Conservation (phyloP, 2,113 vertebrate species). For the Hiodon tergisus region DNA sequence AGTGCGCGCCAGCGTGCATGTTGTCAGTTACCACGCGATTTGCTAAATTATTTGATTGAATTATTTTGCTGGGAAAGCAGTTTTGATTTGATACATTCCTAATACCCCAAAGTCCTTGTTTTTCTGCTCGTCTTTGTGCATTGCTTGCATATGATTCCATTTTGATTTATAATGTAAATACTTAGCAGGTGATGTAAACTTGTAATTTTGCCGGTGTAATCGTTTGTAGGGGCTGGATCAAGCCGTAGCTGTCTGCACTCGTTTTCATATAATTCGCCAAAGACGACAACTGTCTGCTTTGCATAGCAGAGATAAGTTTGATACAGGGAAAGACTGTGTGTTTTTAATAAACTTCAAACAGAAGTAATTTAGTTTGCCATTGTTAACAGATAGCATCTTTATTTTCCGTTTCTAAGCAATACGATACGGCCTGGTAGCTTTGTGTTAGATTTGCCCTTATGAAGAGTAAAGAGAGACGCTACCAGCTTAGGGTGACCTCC, state of each 20-base stretch:
- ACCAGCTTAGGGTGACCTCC: too few relatives aligned
- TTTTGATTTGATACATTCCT: conserved; percentile 27
- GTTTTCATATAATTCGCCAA: conserved; percentile 37
- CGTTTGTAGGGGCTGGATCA: conserved; percentile 33
- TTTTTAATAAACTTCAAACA: conserved; percentile 38
- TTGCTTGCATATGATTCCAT: conserved; percentile 5
- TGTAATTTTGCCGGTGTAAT: conserved; percentile 13
- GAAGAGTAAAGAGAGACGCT: not conserved
- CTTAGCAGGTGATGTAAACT: conserved; percentile 20
- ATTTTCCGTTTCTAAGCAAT: conserved; percentile 9
- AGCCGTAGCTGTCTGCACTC: conserved; percentile 25
- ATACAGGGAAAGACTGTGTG: conserved; percentile 27
- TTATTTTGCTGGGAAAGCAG: conserved; percentile 19
- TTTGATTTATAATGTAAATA: not conserved
- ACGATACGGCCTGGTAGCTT: conserved; percentile 3
- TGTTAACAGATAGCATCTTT: conserved; percentile 36
- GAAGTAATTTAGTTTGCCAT: conserved; percentile 38
- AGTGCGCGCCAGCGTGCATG: not conserved
- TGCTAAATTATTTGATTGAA: conserved; percentile 33
- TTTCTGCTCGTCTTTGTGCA: not conserved
- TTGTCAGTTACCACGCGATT: conserved; percentile 5
- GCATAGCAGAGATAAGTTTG: conserved; percentile 34
- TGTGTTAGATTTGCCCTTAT: not conserved
- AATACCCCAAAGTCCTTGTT: conserved; percentile 27
- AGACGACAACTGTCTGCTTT: conserved; percentile 33